phyloP scores from a whole-genome alignment of 92 coral and sea anemone genomes.

The Paramuricea clavata region DNA sequence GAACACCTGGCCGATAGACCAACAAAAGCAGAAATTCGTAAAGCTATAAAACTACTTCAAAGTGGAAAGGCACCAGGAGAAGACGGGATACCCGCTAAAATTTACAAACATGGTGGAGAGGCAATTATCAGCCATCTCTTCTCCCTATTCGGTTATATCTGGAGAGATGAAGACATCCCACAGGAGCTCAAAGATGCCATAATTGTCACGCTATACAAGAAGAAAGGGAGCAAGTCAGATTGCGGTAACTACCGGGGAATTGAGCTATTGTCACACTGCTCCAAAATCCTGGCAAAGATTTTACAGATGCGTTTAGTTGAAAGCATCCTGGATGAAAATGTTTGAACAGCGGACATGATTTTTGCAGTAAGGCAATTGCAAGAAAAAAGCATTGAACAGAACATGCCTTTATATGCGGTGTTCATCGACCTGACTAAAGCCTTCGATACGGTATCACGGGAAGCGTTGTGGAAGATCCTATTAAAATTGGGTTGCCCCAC shows the following conservation, averaged over 20 bases:
- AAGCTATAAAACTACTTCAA: not conserved
- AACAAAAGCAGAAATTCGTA: not conserved
- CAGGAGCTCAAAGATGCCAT: constrained; percentile 31
- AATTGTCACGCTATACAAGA: constrained; percentile 11
- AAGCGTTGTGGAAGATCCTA: not conserved
- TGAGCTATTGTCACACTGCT: not conserved
- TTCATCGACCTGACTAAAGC: constrained; percentile 50
- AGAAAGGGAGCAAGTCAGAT: not conserved
- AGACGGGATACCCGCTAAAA: constrained; percentile 39
- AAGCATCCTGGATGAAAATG: not conserved
- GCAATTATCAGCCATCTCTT: too few species aligned
- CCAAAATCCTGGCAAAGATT: constrained; percentile 26
- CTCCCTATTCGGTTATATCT: not conserved
- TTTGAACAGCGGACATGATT: constrained; percentile 51
- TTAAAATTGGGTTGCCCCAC: not conserved
- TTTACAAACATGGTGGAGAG: constrained; percentile 33
- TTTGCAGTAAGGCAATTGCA: constrained; percentile 46
- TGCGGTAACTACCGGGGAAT: constrained; percentile 49
- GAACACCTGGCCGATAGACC: not conserved
- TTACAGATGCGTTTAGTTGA: constrained; percentile 19
- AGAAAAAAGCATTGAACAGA: constrained; percentile 35
- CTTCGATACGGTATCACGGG: constrained; percentile 11
- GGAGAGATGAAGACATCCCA: constrained; percentile 6
- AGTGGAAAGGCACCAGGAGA: constrained; percentile 27
- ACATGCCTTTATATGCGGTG: not conserved